phyloP scores from a whole-genome alignment of 2,888 invertebrate species.

The Orchesella flavescens region DNA sequence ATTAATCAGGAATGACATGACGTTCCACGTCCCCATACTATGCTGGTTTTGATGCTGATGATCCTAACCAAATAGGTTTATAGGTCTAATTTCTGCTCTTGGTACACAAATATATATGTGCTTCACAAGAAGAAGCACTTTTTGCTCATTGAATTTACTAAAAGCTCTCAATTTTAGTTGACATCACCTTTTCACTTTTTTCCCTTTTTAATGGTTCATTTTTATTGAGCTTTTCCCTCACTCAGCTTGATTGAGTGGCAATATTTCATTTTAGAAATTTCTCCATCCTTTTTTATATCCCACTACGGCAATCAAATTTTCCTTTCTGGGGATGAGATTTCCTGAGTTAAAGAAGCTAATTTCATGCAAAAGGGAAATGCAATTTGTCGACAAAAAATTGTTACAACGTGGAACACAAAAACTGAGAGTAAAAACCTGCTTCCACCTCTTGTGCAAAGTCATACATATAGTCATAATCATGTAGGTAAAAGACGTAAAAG shows the following conservation, averaged over 20 bases:
- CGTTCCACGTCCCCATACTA: background rate
- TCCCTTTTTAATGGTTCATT: background rate
- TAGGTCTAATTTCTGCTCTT: background rate
- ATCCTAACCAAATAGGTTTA: too few relatives aligned
- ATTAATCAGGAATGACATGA: conserved; percentile 56
- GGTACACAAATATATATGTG: too few relatives aligned
- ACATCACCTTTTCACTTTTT: conserved; percentile 11
- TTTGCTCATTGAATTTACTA: conserved; percentile 16
- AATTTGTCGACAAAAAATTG: background rate
- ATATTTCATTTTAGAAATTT: background rate
- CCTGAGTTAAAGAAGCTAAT: too few relatives aligned
- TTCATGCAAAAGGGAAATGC: background rate
- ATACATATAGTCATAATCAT: background rate
- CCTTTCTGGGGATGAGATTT: too few relatives aligned
- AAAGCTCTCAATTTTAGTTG: conserved; percentile 2
- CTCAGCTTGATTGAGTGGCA: background rate
- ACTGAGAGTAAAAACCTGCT: background rate
- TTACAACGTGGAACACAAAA: background rate
- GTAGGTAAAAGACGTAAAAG: background rate
- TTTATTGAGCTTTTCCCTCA: background rate
- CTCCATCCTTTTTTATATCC: background rate
- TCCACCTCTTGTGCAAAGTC: background rate
- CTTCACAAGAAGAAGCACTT: background rate
- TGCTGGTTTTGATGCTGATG: too few relatives aligned
- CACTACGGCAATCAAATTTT: too few relatives aligned